phyloP scores from a whole-genome alignment of 2,888 invertebrate genomes.

The Amphipyra tragopoginis region DNA sequence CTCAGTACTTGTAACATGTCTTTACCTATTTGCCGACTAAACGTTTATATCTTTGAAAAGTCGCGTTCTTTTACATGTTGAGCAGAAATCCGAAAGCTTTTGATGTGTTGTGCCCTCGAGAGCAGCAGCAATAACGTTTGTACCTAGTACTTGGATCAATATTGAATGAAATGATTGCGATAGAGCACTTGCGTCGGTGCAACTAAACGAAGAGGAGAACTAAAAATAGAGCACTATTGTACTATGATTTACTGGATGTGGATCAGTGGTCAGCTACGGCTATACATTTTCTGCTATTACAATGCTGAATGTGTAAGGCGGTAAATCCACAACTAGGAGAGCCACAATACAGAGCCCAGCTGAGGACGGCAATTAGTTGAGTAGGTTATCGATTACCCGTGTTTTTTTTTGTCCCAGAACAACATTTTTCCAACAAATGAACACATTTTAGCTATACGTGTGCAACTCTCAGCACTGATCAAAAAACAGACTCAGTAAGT shows the following conservation, averaged over 20 bases:
- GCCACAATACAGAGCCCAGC: too few relatives aligned
- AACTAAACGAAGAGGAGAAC: constrained; percentile 11
- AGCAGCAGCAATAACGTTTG: constrained; percentile 12
- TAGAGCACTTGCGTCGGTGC: constrained; percentile 35
- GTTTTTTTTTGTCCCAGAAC: too few relatives aligned
- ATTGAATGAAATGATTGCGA: constrained; percentile 41
- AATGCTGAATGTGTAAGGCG: background rate
- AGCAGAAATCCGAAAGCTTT: constrained; percentile 6
- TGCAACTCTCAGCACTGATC: background rate
- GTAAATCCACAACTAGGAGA: too few relatives aligned
- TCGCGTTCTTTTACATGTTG: background rate
- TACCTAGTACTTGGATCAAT: constrained; percentile 34
- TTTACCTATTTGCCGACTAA: background rate
- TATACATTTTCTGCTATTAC: too few relatives aligned
- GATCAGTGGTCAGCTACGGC: too few relatives aligned
- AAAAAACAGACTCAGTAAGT: constrained; percentile 2
- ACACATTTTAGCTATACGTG: too few relatives aligned
- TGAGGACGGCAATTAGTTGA: too few relatives aligned
- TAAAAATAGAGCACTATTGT: background rate
- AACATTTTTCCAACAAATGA: too few relatives aligned
- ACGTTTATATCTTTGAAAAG: background rate
- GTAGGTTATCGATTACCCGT: too few relatives aligned
- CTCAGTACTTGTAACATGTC: background rate
- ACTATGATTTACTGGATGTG: too few relatives aligned
- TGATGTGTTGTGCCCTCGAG: constrained; percentile 10